phyloP scores from a whole-genome alignment of 2,888 invertebrate species.

The Cheilosia vernalis region DNA sequence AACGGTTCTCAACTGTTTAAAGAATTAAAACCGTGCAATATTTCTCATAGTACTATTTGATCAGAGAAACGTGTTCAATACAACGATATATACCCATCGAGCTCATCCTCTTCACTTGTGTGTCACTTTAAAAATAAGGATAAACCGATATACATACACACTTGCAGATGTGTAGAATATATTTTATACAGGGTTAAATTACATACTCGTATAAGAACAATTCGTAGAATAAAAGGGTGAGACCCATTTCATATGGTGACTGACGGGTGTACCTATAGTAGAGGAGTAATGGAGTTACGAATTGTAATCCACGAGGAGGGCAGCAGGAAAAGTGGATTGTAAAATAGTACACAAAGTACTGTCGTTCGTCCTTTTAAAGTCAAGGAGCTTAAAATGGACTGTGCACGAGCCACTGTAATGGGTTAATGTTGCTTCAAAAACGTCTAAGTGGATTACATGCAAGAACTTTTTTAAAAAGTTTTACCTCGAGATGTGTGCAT shows the following conservation, averaged over 20 bases:
- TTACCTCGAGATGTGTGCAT: conserved; percentile 54
- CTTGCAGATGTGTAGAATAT: conserved; percentile 7
- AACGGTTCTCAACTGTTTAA: conserved; percentile 28
- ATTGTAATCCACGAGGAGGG: conserved; percentile 65
- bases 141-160: conserved; percentile 40
- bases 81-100: not conserved
- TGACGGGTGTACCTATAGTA: conserved; percentile 40
- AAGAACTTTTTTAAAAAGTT: conserved; percentile 64
- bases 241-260: conserved; percentile 54
- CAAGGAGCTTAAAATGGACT: conserved; percentile 72
- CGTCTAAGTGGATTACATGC: conserved; percentile 73
- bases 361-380: conserved; percentile 57
- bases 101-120: conserved; percentile 52
- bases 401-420: conserved; percentile 51
- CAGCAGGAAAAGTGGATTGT: conserved; percentile 70
- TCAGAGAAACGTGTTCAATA: conserved; percentile 17
- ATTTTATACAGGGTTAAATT: conserved; percentile 52
- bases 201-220: conserved; percentile 14
- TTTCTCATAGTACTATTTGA: conserved; percentile 14
- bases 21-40: not conserved
- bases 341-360: conserved; percentile 53
- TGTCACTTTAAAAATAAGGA: conserved; percentile 58
- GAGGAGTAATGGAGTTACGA: conserved; percentile 58
- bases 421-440: conserved; percentile 74
- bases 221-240: conserved; percentile 47